phyloP scores from a whole-genome alignment of 2,888 invertebrate genomes.

The Slavum lentiscoides region DNA sequence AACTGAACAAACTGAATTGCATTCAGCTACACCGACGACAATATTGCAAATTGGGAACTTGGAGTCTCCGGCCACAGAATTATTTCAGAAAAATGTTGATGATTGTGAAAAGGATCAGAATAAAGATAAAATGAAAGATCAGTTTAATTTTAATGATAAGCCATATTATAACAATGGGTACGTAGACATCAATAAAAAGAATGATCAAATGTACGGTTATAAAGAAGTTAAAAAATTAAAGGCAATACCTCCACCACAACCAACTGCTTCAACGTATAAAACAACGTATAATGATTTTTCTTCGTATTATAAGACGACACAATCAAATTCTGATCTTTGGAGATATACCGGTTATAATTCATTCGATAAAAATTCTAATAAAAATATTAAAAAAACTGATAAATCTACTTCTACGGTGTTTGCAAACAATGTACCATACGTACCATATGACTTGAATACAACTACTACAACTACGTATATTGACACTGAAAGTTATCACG shows the following conservation, averaged over 20 bases:
- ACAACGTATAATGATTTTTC: constrained; percentile 45
- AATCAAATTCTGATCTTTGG: constrained; percentile 48
- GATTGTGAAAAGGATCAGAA: constrained; percentile 52
- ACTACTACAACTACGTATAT: constrained; percentile 45
- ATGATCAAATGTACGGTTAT: constrained; percentile 39
- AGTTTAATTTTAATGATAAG: constrained; percentile 33
- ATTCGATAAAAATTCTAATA: constrained; percentile 45
- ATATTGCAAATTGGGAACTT: constrained; percentile 62
- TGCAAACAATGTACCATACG: constrained; percentile 42
- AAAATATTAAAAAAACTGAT: constrained; percentile 50
- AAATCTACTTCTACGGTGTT: constrained; percentile 47
- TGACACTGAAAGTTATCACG: constrained; percentile 42
- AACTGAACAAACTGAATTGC: constrained; percentile 62
- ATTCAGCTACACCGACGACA: constrained; percentile 60
- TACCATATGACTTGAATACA: constrained; percentile 42
- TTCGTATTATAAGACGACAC: constrained; percentile 47
- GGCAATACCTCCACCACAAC: constrained; percentile 41
- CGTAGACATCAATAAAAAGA: constrained; percentile 39
- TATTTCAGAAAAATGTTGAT: constrained; percentile 52
- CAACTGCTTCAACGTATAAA: constrained; percentile 40
- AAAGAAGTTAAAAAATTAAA: constrained; percentile 47
- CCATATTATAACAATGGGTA: constrained; percentile 38
- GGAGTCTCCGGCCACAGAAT: constrained; percentile 53
- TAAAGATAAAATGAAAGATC: constrained; percentile 53
- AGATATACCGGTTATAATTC: constrained; percentile 46